phyloP scores from a whole-genome alignment of 2,888 invertebrate species.

The Agriotes lineatus region DNA sequence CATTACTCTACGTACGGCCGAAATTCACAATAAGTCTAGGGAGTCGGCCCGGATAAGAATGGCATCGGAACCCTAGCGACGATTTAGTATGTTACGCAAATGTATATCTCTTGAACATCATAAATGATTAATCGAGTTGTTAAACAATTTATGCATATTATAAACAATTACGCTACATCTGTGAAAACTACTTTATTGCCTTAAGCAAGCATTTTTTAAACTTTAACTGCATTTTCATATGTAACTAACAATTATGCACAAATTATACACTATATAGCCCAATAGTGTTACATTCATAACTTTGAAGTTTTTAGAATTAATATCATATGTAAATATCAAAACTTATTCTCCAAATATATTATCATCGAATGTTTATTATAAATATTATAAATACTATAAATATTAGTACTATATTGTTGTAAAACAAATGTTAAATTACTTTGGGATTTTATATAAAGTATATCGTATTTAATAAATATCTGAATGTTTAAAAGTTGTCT shows the following conservation, averaged over 20 bases:
- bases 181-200: slow-evolving; percentile 40
- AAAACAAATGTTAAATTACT: slow-evolving; percentile 19
- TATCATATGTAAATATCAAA: slow-evolving; percentile 18
- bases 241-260: slow-evolving; percentile 33
- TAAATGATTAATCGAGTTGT: slow-evolving; percentile 29
- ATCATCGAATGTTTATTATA: slow-evolving; percentile 23
- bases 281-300: not conserved
- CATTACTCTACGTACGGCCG: slow-evolving; percentile 90
- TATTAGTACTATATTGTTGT: slow-evolving; percentile 8
- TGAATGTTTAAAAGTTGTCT: slow-evolving; percentile 9
- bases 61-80: slow-evolving; percentile 78
- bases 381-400: no score
- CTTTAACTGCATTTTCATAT: slow-evolving; percentile 18
- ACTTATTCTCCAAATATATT: slow-evolving; percentile 27
- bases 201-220: slow-evolving; percentile 32
- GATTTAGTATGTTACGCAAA: slow-evolving; percentile 32
- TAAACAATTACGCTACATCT: slow-evolving; percentile 30
- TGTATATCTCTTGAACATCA: slow-evolving; percentile 38
- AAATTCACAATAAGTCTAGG: slow-evolving; percentile 88
- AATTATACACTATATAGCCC: slow-evolving; percentile 31
- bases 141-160: not conserved
- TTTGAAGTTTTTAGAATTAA: slow-evolving; percentile 10
- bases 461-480: slow-evolving; percentile 28
- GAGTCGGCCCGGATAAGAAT: slow-evolving; percentile 87
- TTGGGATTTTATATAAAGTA: slow-evolving; percentile 30